Percentiles rank a stretch among this genome's conserved stretches.
phyloP scores from a whole-genome alignment of 2,797 vertebrate species.

The Nannoperca australis region DNA sequence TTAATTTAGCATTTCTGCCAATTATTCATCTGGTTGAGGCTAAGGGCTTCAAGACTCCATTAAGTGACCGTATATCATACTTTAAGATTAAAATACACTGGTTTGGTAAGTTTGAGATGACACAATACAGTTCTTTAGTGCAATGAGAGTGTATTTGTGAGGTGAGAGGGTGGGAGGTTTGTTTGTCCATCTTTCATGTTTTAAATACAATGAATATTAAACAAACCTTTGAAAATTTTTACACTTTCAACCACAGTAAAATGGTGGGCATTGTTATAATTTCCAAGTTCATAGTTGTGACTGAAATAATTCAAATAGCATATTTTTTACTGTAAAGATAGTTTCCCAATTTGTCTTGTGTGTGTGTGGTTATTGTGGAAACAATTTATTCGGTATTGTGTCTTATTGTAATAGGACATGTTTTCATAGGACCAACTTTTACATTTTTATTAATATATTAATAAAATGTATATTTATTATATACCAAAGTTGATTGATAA shows the following conservation, averaged over 20 bases:
- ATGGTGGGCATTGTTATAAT: not conserved
- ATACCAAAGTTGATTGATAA: too few relatives aligned
- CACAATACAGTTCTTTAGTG: not conserved
- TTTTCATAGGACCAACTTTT: not conserved
- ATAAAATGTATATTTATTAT: too few relatives aligned
- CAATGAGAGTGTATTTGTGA: not conserved
- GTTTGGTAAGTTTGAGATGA: not conserved
- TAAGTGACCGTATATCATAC: not conserved
- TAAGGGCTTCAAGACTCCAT: not conserved
- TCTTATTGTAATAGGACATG: not conserved
- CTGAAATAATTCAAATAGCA: not conserved
- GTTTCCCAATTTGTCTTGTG: not conserved
- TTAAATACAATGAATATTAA: conserved; percentile 7
- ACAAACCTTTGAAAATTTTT: not conserved
- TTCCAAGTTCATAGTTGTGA: not conserved
- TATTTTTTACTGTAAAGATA: not conserved
- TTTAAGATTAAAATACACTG: not conserved
- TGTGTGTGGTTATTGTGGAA: not conserved
- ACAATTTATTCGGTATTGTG: not conserved
- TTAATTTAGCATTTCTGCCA: not conserved
- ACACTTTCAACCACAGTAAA: not conserved
- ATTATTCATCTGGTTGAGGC: not conserved
- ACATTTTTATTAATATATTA: not conserved
- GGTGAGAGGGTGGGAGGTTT: not conserved
- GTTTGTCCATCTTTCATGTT: not conserved